phyloP scores from a whole-genome alignment of 2,113 vertebrate genomes.

The Thunnus thynnus region DNA sequence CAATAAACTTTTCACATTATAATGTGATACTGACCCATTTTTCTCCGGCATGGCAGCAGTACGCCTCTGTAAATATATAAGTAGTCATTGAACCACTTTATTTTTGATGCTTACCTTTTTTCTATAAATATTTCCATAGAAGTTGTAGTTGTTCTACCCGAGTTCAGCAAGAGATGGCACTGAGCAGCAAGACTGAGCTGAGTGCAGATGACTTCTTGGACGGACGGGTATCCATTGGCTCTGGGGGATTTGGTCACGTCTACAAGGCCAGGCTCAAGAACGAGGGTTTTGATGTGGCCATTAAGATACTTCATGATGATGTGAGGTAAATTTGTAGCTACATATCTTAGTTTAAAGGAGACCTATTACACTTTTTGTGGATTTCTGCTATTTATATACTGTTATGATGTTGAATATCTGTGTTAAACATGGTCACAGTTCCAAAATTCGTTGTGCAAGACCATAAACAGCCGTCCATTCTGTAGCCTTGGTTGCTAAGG shows the following conservation, averaged over 20 bases:
- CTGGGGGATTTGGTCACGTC: slow-evolving; percentile 81
- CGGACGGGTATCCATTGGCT: slow-evolving; percentile 38
- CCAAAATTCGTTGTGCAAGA: too few relatives aligned
- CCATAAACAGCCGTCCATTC: too few relatives aligned
- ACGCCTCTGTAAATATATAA: neutral
- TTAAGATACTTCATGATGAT: slow-evolving; percentile 51
- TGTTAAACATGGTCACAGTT: too few relatives aligned
- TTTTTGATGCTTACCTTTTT: neutral
- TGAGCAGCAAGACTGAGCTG: neutral
- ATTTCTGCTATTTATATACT: too few relatives aligned
- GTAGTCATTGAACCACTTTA: neutral
- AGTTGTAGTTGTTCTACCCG: neutral
- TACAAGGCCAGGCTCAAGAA: slow-evolving; percentile 71
- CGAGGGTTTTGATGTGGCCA: slow-evolving; percentile 63
- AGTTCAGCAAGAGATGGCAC: slow-evolving; percentile 65
- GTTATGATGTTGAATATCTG: too few relatives aligned
- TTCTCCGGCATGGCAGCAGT: too few relatives aligned
- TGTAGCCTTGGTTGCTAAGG: too few relatives aligned
- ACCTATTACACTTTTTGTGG: too few relatives aligned
- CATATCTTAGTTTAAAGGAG: neutral
- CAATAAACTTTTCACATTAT: too few relatives aligned
- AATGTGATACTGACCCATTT: too few relatives aligned
- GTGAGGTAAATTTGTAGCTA: slow-evolving; percentile 51
- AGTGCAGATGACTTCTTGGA: slow-evolving; percentile 27
- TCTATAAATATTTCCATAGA: too few relatives aligned